Percentiles rank a stretch among this genome's conserved stretches.
phyloP scores from a whole-genome alignment of 2,113 vertebrate species.

The Aythya baeri region DNA sequence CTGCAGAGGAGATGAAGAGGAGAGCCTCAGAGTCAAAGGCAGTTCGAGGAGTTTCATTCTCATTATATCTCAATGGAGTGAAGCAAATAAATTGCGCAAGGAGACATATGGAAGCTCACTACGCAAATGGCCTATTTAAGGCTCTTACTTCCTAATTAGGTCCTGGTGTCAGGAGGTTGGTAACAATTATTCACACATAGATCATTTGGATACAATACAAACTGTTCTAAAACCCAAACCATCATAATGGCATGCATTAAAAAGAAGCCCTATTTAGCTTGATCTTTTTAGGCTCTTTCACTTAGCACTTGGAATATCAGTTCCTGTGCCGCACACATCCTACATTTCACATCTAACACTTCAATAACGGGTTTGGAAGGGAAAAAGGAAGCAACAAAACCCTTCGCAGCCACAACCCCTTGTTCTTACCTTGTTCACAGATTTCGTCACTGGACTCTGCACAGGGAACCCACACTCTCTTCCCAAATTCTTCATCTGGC shows the following conservation, averaged over 20 bases:
- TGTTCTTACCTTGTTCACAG: constrained; percentile 64
- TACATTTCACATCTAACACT: not conserved
- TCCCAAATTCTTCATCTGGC: constrained; percentile 62
- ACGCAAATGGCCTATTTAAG: constrained; percentile 45
- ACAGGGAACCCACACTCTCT: constrained; percentile 62
- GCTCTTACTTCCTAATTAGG: constrained; percentile 54
- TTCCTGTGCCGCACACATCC: not conserved
- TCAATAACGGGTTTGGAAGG: not conserved
- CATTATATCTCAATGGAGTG: constrained; percentile 58
- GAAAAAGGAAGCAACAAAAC: not conserved
- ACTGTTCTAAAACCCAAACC: constrained; percentile 17
- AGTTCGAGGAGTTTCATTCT: constrained; percentile 29
- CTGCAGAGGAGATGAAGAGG: not conserved
- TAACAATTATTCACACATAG: constrained; percentile 54
- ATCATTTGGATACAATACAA: constrained; percentile 29
- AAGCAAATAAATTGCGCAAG: constrained; percentile 51
- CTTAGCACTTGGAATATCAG: not conserved
- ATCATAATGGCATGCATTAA: not conserved
- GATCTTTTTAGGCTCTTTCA: not conserved
- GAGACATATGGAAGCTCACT: constrained; percentile 55
- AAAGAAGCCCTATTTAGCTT: not conserved
- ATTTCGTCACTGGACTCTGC: constrained; percentile 54
- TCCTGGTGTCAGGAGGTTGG: constrained; percentile 49
- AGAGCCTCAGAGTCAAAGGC: constrained; percentile 24
- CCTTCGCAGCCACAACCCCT: not conserved